These are phyloP conservation scores for Ovis canadensis DNA, from an alignment of 2,113 vertebrate species.

Conservation along the genomic window DNA sequence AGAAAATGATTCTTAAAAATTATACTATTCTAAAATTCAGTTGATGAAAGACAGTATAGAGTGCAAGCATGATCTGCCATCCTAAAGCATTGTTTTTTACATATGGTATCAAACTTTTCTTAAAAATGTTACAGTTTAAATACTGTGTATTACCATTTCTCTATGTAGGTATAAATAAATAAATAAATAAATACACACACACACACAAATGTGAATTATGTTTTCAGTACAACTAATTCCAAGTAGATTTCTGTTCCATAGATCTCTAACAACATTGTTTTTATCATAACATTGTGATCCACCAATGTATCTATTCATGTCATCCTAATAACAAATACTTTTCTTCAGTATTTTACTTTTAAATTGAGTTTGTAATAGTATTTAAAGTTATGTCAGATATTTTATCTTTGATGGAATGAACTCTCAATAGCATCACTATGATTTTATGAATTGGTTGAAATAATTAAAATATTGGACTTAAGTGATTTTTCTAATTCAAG, in stretches of 20 bases:
- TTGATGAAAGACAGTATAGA: neutral
- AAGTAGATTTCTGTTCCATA: neutral
- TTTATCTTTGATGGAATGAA: neutral
- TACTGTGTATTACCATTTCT: neutral
- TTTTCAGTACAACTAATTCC: neutral
- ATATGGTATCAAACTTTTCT: neutral
- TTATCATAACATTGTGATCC: neutral
- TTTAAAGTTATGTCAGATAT: neutral
- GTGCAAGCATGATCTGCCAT: neutral
- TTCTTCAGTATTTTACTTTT: neutral
- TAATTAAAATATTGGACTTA: neutral
- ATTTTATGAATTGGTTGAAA: neutral
- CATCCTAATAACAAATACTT: neutral
- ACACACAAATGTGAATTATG: neutral
- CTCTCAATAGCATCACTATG: neutral
- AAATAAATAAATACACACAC: neutral
- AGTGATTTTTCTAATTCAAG: neutral
- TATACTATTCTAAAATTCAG: neutral
- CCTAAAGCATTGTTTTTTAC: neutral
- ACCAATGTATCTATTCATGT: neutral
- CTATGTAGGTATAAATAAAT: neutral
- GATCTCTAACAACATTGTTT: neutral
- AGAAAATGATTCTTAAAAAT: neutral
- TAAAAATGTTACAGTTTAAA: neutral
- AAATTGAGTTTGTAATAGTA: neutral